Conservation (phyloP, 2,888 invertebrate genomes). For the Tiliacea citrago region DNA sequence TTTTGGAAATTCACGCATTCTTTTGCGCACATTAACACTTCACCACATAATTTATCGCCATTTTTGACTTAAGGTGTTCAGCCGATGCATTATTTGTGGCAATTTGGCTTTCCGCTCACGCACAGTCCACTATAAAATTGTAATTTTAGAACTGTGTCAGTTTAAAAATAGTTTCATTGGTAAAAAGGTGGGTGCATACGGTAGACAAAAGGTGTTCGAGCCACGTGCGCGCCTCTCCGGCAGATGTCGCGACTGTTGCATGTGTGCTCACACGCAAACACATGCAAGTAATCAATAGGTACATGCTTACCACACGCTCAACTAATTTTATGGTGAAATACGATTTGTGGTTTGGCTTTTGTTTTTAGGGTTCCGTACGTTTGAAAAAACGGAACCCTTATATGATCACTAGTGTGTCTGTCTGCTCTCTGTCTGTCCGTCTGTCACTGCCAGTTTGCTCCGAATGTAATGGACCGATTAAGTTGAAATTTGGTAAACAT, state of each 20-base stretch:
- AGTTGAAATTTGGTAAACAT: too few relatives aligned
- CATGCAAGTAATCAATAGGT: constrained; percentile 40
- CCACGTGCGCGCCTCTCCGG: constrained; percentile 80
- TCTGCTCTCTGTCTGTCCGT: too few relatives aligned
- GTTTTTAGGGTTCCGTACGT: constrained; percentile 11
- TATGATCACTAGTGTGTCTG: too few relatives aligned
- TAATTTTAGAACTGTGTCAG: constrained; percentile 82
- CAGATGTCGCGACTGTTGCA: constrained; percentile 77
- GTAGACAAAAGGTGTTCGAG: constrained; percentile 87
- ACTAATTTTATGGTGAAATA: constrained; percentile 62
- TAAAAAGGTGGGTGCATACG: constrained; percentile 81
- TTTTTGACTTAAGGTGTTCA: constrained; percentile 15
- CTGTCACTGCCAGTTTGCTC: too few relatives aligned
- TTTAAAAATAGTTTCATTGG: constrained; percentile 82
- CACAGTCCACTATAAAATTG: constrained; percentile 49
- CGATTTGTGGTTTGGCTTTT: constrained; percentile 58
- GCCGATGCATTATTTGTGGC: constrained; percentile 14
- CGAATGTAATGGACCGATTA: too few relatives aligned
- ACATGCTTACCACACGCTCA: constrained; percentile 46
- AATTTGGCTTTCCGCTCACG: constrained; percentile 45
- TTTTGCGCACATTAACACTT: constrained; percentile 6
- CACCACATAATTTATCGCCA: constrained; percentile 16
- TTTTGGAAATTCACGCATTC: constrained; percentile 10
- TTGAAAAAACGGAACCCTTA: too few relatives aligned
- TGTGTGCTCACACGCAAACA: constrained; percentile 45